A percentile compares a stretch with the other conserved stretches of the same genome.
Conservation (phyloP, 2,113 vertebrate genomes). For the Axis porcinus region DNA sequence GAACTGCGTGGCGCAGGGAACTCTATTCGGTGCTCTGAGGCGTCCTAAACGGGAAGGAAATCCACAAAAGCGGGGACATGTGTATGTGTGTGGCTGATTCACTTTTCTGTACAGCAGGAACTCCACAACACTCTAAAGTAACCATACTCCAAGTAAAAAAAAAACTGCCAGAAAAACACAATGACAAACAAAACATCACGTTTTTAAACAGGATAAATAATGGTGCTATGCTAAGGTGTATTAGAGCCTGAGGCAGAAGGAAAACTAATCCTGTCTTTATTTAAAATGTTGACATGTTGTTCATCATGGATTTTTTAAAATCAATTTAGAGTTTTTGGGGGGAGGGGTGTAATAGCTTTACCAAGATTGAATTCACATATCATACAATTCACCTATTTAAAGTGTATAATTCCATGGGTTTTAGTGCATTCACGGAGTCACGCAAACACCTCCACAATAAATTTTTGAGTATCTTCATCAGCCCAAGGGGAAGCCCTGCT, state of each 20-base stretch:
- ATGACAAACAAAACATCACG: background rate
- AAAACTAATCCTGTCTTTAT: background rate
- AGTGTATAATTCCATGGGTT: background rate
- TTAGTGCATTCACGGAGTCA: background rate
- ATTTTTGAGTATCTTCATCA: background rate
- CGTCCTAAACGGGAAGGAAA: background rate
- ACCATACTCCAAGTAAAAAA: background rate
- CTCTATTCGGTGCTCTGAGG: background rate
- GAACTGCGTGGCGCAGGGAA: accelerated
- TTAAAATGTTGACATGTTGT: background rate
- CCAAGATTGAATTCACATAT: background rate
- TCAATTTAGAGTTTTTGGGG: background rate
- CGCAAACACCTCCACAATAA: too few species aligned
- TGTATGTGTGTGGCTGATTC: too few species aligned
- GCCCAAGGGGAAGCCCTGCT: background rate
- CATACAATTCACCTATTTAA: background rate
- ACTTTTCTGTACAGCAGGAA: background rate
- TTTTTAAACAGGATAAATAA: background rate
- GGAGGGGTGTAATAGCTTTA: background rate
- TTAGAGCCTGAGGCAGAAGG: background rate
- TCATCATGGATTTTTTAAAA: background rate
- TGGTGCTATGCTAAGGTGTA: background rate
- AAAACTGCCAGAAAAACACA: background rate
- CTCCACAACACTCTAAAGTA: background rate
- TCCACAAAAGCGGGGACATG: background rate